phyloP scores from a whole-genome alignment of 2,888 invertebrate genomes.

The Hedychridium roseum region DNA sequence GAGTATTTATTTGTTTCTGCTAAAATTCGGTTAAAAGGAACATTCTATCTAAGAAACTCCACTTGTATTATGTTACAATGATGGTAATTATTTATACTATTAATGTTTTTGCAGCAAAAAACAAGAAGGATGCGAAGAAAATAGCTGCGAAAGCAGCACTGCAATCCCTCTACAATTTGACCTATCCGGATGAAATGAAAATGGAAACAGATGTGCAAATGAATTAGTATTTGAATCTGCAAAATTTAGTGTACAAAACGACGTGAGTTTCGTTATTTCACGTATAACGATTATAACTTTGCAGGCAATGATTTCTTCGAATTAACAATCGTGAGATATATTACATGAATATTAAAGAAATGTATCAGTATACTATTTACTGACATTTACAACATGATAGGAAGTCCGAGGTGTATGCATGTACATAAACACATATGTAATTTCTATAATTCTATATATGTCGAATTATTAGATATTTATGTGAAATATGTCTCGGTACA shows the following conservation, averaged over 20 bases:
- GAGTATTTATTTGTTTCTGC: no score
- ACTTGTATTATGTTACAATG: no score
- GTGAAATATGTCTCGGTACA: no score
- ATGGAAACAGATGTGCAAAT: conserved; percentile 31
- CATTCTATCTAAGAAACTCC: no score
- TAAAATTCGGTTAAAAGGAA: no score
- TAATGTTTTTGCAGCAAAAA: conserved; percentile 48
- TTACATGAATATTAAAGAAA: conserved; percentile 3
- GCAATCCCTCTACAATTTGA: conserved; percentile 47
- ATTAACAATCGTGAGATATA: neutral
- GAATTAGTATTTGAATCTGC: conserved; percentile 20
- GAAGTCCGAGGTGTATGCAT: no score
- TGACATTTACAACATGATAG: no score
- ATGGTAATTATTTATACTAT: no score
- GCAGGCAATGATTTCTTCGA: neutral
- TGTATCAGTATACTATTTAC: no score
- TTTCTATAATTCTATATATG: no score
- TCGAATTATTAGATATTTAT: no score
- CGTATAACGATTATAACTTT: conserved; percentile 1
- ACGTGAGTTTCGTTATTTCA: neutral
- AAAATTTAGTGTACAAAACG: neutral
- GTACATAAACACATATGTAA: no score
- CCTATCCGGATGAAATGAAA: conserved; percentile 52
- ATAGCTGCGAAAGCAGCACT: conserved; percentile 57
- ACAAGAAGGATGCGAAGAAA: conserved; percentile 61